These are phyloP conservation scores for Stichopus chloronotus DNA, from an alignment of 35 echinoderm and acorn worm species.

Conservation along the genomic window DNA sequence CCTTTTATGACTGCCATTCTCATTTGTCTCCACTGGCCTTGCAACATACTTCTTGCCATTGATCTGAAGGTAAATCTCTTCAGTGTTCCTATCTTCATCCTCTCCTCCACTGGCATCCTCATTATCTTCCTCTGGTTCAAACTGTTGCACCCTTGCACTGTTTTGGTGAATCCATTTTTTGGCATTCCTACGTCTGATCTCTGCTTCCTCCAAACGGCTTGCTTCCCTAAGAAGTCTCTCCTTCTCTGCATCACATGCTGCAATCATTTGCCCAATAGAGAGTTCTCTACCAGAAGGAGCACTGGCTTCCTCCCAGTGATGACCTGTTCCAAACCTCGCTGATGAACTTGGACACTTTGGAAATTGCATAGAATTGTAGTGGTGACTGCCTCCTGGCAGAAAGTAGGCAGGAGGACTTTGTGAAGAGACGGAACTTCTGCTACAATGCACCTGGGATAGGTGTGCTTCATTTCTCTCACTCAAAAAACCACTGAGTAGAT, in stretches of 20 bases:
- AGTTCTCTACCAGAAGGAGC: not conserved
- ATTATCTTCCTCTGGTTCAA: not conserved
- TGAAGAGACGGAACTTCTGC: too few relatives aligned
- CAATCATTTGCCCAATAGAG: not conserved
- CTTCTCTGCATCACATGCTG: constrained; percentile 10
- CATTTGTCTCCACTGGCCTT: constrained; percentile 45
- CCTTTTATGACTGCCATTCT: not conserved
- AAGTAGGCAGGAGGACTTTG: not conserved
- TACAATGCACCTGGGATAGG: too few relatives aligned
- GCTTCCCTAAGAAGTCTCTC: not conserved
- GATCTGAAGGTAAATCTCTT: constrained; percentile 54
- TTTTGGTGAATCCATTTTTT: constrained; percentile 4
- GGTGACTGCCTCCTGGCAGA: not conserved
- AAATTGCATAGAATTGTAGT: constrained; percentile 2
- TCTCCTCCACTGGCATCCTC: too few relatives aligned
- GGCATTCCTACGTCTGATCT: not conserved
- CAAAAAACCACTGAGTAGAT: not conserved
- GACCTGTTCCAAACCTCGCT: too few relatives aligned
- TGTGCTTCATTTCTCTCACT: not conserved
- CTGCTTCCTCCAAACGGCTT: not conserved
- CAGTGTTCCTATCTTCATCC: not conserved
- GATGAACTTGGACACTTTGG: not conserved
- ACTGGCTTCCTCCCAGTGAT: not conserved
- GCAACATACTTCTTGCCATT: constrained; percentile 52
- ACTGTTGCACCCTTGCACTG: not conserved